phyloP scores from a whole-genome alignment of 2,888 invertebrate genomes.

The Acanthopleura granulata region DNA sequence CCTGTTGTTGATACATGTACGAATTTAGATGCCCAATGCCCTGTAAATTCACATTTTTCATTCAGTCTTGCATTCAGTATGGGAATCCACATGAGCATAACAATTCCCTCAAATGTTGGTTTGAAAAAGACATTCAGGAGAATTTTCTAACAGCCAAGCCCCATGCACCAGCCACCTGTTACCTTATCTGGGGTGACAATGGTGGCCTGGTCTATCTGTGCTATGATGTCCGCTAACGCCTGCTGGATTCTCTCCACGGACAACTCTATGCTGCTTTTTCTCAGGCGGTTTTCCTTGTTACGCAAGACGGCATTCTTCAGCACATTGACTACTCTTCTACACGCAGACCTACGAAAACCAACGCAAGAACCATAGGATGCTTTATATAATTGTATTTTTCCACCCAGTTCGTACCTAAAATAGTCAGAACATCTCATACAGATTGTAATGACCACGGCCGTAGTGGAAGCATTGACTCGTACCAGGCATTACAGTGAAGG shows the following conservation, averaged over 20 bases:
- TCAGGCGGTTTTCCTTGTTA: slow-evolving; percentile 47
- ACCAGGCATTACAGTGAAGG: no score
- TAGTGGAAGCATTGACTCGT: no score
- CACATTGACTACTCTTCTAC: slow-evolving; percentile 49
- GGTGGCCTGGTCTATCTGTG: slow-evolving; percentile 30
- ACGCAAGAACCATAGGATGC: not conserved
- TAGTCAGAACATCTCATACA: not conserved
- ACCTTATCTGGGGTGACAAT: slow-evolving; percentile 53
- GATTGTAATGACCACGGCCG: no score
- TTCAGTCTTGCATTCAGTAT: no score
- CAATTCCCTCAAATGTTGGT: no score
- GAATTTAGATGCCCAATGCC: no score
- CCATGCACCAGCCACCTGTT: slow-evolving; percentile 1
- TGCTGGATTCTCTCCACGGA: slow-evolving; percentile 37
- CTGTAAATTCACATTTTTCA: no score
- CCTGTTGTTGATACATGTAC: no score
- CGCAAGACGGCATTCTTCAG: slow-evolving; percentile 53
- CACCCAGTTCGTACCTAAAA: not conserved
- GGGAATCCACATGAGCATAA: no score
- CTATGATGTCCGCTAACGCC: slow-evolving; percentile 31
- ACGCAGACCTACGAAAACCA: slow-evolving; percentile 46
- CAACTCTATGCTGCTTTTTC: slow-evolving; percentile 45
- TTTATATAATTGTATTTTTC: no score
- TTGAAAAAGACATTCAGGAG: no score
- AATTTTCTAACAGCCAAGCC: no score